Evolutionary conservation across 2,113 vertebrate genomes (phyloP).

Genomic region (Crotalus helleri): DNA sequence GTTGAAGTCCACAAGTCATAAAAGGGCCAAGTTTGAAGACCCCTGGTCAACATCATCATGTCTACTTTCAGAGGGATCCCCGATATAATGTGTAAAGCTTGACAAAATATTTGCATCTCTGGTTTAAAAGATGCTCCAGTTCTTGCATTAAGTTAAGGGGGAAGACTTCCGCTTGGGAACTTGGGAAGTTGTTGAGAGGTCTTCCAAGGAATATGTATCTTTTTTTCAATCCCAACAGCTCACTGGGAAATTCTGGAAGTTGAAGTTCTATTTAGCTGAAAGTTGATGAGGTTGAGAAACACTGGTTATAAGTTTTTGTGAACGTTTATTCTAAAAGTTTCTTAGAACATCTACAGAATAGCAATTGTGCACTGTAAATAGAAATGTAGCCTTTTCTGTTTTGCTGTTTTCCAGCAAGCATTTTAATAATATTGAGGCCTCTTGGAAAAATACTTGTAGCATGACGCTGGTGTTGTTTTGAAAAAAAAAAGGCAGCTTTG

Average conservation of each 20-base stretch:
- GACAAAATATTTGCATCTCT: too few species aligned
- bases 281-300: neutral
- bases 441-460: neutral
- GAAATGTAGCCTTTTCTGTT: neutral
- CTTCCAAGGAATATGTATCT: neutral
- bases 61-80: too few species aligned
- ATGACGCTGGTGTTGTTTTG: neutral
- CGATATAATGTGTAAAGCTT: too few species aligned
- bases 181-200: too few species aligned
- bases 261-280: neutral
- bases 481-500: neutral
- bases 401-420: neutral
- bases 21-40: too few species aligned
- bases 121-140: neutral
- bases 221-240: neutral
- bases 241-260: neutral
- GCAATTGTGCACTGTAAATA: neutral
- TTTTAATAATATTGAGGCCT: neutral
- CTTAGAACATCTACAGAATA: neutral
- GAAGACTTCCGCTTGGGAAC: neutral
- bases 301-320: neutral
- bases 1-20: too few species aligned
- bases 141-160: neutral
- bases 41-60: too few species aligned
- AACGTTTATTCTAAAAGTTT: neutral